Conservation (phyloP, 2,113 vertebrate genomes). For the Zonotrichia leucophrys region DNA sequence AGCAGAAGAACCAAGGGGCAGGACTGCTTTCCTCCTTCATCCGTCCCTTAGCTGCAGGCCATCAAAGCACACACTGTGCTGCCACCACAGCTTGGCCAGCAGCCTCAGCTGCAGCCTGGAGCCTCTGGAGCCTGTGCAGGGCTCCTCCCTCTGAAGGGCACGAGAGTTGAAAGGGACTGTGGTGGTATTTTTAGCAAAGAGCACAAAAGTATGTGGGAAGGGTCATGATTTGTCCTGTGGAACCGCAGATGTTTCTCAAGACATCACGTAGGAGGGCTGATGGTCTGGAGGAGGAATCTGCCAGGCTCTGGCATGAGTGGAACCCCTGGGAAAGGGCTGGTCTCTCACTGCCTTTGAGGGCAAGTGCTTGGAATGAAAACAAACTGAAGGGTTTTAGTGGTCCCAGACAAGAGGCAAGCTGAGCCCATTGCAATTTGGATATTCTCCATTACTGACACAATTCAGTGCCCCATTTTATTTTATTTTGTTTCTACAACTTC, state of each 20-base stretch:
- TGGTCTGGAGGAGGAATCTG: not conserved
- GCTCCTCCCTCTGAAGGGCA: not conserved
- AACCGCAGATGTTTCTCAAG: slow-evolving; percentile 28
- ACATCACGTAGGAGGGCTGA: not conserved
- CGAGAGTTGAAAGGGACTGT: rapidly evolving
- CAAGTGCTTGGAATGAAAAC: not conserved
- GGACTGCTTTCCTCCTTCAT: not conserved
- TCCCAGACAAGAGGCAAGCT: not conserved
- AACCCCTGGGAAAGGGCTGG: not conserved
- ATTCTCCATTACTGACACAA: not conserved
- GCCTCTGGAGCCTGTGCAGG: not conserved
- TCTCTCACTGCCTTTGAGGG: not conserved
- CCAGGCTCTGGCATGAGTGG: not conserved
- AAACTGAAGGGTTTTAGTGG: not conserved
- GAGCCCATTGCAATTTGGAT: not conserved
- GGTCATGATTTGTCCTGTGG: not conserved
- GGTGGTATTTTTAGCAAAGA: slow-evolving; percentile 18
- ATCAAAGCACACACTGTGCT: not conserved
- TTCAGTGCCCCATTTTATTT: not conserved
- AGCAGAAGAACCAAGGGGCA: not conserved
- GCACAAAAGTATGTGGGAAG: not conserved
- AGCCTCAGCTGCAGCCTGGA: not conserved
- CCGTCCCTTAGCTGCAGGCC: not conserved
- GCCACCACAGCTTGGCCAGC: not conserved
- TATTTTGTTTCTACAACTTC: not conserved